phyloP scores from a whole-genome alignment of 2,113 vertebrate species.

The Elanus axillaris region DNA sequence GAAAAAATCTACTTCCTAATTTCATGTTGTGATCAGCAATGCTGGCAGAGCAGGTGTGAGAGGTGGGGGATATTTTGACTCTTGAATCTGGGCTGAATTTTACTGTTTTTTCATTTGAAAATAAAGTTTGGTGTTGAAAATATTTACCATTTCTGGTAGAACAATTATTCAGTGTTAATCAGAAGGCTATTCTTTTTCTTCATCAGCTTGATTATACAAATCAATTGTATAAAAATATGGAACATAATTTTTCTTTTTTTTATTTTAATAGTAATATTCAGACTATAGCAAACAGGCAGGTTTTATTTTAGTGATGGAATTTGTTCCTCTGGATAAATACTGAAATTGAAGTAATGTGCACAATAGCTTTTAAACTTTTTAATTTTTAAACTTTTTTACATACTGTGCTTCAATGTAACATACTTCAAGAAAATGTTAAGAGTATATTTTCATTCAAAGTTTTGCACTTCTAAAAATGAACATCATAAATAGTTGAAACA shows the following conservation, averaged over 20 bases:
- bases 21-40: background rate
- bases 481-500: background rate
- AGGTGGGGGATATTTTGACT: background rate
- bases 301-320: background rate
- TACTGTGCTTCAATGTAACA: background rate
- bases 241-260: background rate
- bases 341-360: background rate
- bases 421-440: background rate
- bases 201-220: background rate
- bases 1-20: background rate
- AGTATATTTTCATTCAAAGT: background rate
- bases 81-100: background rate
- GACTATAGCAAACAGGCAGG: background rate
- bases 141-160: background rate
- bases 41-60: background rate
- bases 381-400: background rate
- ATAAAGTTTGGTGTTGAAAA: background rate
- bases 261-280: background rate
- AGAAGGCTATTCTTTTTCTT: background rate
- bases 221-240: background rate
- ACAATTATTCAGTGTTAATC: background rate
- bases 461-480: background rate
- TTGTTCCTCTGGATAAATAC: background rate
- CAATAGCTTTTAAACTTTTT: background rate
- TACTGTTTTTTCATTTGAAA: background rate